These are phyloP conservation scores for Pipistrellus pygmaeus DNA, from an alignment of 2,797 vertebrate species.

Conservation along the genomic window DNA sequence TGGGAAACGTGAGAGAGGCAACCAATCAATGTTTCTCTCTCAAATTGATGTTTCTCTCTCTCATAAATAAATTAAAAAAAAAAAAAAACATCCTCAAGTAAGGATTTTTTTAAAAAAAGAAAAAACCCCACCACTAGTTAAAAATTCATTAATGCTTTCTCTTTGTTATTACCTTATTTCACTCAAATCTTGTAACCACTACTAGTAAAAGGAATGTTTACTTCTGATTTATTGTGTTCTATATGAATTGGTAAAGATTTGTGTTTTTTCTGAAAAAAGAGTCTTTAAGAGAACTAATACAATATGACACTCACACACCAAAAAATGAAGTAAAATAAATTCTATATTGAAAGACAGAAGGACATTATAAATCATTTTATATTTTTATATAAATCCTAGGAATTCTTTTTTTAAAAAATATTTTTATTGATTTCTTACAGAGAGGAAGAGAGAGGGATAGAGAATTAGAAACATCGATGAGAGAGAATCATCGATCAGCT, in stretches of 20 bases:
- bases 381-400: slow-evolving; percentile 32
- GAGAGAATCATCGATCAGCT: too few relatives aligned
- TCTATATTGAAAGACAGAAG: slow-evolving; percentile 44
- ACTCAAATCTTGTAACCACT: not conserved
- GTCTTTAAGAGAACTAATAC: not conserved
- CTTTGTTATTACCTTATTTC: not conserved
- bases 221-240: slow-evolving; percentile 42
- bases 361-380: slow-evolving; percentile 1
- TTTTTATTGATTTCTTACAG: too few relatives aligned
- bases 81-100: not conserved
- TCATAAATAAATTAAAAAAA: not conserved
- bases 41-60: not conserved
- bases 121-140: slow-evolving; percentile 14
- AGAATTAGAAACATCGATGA: too few relatives aligned
- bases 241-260: slow-evolving; percentile 19
- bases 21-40: not conserved
- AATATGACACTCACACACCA: slow-evolving; percentile 37
- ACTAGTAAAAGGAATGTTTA: slow-evolving; percentile 43
- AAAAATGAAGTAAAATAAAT: slow-evolving; percentile 45
- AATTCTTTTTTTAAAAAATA: not conserved
- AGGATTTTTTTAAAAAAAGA: not conserved
- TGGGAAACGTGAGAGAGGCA: not conserved
- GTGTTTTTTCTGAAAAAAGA: slow-evolving; percentile 36
- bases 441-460: too few relatives aligned
- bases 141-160: not conserved